Evolutionary conservation across 2,888 invertebrate species (phyloP).

Genomic region (Brachyptera risi): DNA sequence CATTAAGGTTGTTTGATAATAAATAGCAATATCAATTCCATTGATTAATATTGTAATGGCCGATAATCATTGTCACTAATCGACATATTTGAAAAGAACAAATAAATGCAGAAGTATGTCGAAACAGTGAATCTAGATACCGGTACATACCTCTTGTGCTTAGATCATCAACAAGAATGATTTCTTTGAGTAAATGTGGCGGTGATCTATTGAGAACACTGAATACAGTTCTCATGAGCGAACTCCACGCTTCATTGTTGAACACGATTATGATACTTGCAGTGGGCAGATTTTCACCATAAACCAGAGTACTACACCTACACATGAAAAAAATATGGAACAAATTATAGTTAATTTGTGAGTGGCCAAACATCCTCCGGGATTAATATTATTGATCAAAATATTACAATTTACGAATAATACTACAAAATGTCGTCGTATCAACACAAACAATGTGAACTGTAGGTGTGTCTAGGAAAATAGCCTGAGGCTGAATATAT

Average conservation of each 20-base stretch:
- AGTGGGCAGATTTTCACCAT: slow-evolving; percentile 62
- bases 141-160: slow-evolving; percentile 62
- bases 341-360: not conserved
- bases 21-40: too few species aligned
- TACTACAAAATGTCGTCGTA: too few species aligned
- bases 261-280: slow-evolving; percentile 83
- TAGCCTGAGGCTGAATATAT: too few species aligned
- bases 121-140: not conserved
- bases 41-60: too few species aligned
- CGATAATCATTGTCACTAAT: too few species aligned
- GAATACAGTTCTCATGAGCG: slow-evolving; percentile 79
- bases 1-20: too few species aligned
- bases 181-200: slow-evolving; percentile 72
- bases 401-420: too few species aligned
- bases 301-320: slow-evolving; percentile 57
- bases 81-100: too few species aligned
- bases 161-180: slow-evolving; percentile 92
- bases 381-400: too few species aligned
- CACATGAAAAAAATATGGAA: slow-evolving; percentile 31
- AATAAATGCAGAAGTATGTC: too few species aligned
- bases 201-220: slow-evolving; percentile 79
- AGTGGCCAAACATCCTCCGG: slow-evolving; percentile 44
- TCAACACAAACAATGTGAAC: too few species aligned
- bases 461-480: too few species aligned
- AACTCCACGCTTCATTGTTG: slow-evolving; percentile 86